Evolutionary conservation across 1,140 invertebrate genomes (phyloP), one percentile per base, ranked within the genome.

Genomic region (Saccostrea echinata): DNA sequence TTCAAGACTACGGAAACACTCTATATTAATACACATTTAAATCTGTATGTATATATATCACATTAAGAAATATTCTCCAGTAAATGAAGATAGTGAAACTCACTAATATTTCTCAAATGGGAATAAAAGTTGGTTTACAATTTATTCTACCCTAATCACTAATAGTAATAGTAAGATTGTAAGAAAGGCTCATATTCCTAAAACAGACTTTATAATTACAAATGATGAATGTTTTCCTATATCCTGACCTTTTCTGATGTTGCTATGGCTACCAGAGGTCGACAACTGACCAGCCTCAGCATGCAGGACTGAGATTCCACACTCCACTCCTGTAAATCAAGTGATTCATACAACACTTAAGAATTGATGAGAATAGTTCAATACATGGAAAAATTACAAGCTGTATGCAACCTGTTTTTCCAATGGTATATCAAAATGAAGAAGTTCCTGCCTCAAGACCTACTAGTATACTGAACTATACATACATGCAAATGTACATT

Each of bases 261-360:
- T 43, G 89, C 89, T 16, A 90, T 53, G 13, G 90, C 90, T 8
- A 92, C 86, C 83, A 92, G 71, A 1, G 91, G 87, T 85, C 82
- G 89, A 64, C 86, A 88, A 0, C 24, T 86, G 55, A 88, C 88
- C 43, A 92, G 24, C 9, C 86, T 61, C 30, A 92, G 80, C 86
- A 92, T 80, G 33, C 86, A 84, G 21, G 90, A 86, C 18, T 88
- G 88, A 0, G 91, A 82, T 43, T 87, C 80, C 51, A 84, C n/a
- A 16, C 86, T 85, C 91, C 91, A 92, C 33, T 55, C 85, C 89
- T 91, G 84, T 6, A 90, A 86, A 27, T 61, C 24, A 84, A 81
- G 85, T n/a, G n/a, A 51, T 18, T n/a, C 4, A 1, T 61, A 61
- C 18, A 21, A n/a, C n/a, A n/a, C n/a, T n/a, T n/a, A n/a, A 21